Evolutionary conservation across 2,888 invertebrate species (phyloP), one percentile per base, ranked within the genome.

Genomic region (Cantharis rufa): DNA sequence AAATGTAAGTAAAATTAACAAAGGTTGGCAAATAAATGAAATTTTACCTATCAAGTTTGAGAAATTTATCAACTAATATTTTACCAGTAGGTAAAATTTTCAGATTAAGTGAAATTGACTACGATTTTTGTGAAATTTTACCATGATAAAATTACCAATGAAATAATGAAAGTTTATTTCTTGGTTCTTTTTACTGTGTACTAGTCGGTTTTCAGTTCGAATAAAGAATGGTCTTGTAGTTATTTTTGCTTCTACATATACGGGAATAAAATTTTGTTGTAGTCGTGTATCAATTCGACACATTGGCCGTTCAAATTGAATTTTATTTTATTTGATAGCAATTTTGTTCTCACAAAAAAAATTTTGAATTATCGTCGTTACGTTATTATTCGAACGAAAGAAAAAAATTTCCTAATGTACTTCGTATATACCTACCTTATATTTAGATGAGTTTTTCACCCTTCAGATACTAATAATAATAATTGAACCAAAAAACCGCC

Each of bases 401-500:
- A 21, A 13, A 32, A 13, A 32, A 32, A 48, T 48, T 48, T 48
- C 7, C 48, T n/a, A 48, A 48, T 1, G 48, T 7, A 48, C n/a
- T 9, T 7, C 48, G 21, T 21, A 21, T 24, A 24, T 24, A 24
- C 24, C 48, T 15, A 68, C 10, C 21, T 27, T 15, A 68, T 27
- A 27, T 68, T 68, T 13, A 68, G 15, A 68, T n/a, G 21, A 68
- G 28, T 15, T 16, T 63, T 71, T 71, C 78, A 76, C 78, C 78
- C 78, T 76, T 77, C 70, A 74, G 75, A 77, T 79, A 72, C 77
- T 80, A 82, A 82, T 82, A 83, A 84, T 81, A 82, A 82, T 84
- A 83, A 81, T 82, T 81, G 79, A 78, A 83, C 84, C 83, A 81
- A 83, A 84, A 84, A 84, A 83, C 82, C 82, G 80, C 84, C 84